Evolutionary conservation across 2,797 vertebrate species (phyloP).

Genomic region (Gephyroberyx darwinii): DNA sequence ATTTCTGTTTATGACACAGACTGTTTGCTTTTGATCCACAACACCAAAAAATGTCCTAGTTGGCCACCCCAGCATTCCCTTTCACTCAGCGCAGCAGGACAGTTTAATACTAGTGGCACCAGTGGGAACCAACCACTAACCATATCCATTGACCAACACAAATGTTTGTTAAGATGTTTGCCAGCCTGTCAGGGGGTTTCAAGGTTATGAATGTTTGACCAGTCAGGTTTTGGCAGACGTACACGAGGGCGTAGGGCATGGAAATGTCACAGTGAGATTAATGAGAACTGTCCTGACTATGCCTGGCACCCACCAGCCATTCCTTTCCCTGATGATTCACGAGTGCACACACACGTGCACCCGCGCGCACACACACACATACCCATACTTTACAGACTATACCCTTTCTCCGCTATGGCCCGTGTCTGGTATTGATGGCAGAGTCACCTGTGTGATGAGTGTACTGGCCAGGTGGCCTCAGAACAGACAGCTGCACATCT

Average conservation of each 20-base stretch:
- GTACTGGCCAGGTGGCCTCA: slow-evolving; percentile 54
- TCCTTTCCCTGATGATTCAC: slow-evolving; percentile 34
- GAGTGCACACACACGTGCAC: slow-evolving; percentile 25
- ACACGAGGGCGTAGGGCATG: slow-evolving; percentile 13
- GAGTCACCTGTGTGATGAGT: slow-evolving; percentile 70
- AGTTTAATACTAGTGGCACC: slow-evolving; percentile 33
- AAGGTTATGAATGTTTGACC: slow-evolving; percentile 55
- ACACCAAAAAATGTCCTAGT: too few species aligned
- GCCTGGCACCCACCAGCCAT: slow-evolving; percentile 49
- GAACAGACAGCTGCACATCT: slow-evolving; percentile 65
- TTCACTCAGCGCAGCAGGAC: too few species aligned
- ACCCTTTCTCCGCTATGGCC: slow-evolving; percentile 23
- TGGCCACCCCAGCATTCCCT: too few species aligned
- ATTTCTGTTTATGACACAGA: too few species aligned
- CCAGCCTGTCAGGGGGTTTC: slow-evolving; percentile 16
- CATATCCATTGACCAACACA: slow-evolving; percentile 41
- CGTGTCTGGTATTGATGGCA: slow-evolving; percentile 45
- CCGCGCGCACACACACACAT: slow-evolving; percentile 26
- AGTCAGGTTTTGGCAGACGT: slow-evolving; percentile 47
- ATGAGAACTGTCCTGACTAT: slow-evolving; percentile 46
- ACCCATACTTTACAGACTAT: slow-evolving; percentile 28
- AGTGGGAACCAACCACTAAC: slow-evolving; percentile 16
- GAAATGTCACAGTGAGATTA: slow-evolving; percentile 69
- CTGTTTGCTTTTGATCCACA: too few species aligned
- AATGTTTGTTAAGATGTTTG: slow-evolving; percentile 43